Base-by-base conservation (phyloP, 2,797 vertebrate species). In the Ataeniobius toweri region DNA sequence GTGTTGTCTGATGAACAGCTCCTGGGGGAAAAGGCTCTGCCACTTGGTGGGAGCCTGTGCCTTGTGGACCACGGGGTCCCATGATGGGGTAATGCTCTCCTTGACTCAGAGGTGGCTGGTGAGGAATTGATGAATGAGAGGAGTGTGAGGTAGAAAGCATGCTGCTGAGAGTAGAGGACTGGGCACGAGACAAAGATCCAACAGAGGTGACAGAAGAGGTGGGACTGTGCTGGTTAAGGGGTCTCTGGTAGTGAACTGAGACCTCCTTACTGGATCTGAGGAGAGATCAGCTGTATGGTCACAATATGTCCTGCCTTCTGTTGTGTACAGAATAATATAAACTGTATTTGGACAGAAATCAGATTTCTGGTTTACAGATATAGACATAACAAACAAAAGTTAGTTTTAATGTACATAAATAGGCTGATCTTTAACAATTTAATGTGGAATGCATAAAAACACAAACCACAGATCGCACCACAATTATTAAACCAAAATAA, bases 181-280 rank as follows among this genome's bases (percentile, higher is more conserved):
- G 98, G 22, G 97, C 93, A 18, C 98, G 96, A 70, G 97, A 96
- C 90, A 99, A 91, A 70, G 97, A 98, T 63, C 97, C 97, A 91
- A 98, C 82, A 0, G 98, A 99, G 0, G 98, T 97, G 85, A 99
- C 95, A 3, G 98, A 99, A 75, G 98, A 99, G 24, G 97, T 97
- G 28, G 98, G 98, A 81, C 98, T 99, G 93, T 99, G 98, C 79
- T 98, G 97, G 86, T 98, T 96, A 77, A 96, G 89, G 20, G 94
- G 92, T 74, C 97, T 95, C 89, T 97, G 97, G 73, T 95, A 96
- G 86, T 97, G 91, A 73, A 94, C 93, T 0, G 91, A 93, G 78
- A 96, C 93, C 28, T 99, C 98, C 75, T 97, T 97, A 80, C 93
- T 95, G 87, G 97, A 97, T 93, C 98, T 99, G 94, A 39, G 92